phyloP scores from a whole-genome alignment of 2,797 vertebrate species.

The Adrianichthys oophorus region DNA sequence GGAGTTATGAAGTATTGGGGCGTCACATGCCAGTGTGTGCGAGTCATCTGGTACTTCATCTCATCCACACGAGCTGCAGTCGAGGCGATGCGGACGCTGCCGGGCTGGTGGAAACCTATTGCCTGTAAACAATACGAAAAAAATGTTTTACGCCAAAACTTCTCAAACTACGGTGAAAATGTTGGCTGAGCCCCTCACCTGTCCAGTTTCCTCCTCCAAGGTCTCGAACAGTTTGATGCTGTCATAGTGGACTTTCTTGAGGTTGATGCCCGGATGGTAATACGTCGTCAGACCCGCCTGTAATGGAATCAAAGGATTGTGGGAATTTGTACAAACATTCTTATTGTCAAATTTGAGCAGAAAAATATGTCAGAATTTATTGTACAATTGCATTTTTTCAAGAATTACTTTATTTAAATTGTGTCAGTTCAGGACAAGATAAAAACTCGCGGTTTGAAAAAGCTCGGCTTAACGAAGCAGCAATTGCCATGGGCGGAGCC shows the following conservation, averaged over 20 bases:
- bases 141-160: background rate
- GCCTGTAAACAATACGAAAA: conserved; percentile 68
- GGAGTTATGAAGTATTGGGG: conserved; percentile 87
- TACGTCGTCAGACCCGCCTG: conserved; percentile 97
- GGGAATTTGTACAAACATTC: background rate
- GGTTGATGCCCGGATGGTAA: conserved; percentile 97
- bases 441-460: no score
- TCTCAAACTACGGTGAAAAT: background rate
- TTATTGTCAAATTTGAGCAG: no score
- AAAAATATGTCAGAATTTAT: no score
- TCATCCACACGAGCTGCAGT: conserved; percentile 90
- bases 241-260: conserved; percentile 95
- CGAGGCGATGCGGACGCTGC: conserved; percentile 92
- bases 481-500: no score
- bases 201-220: conserved; percentile 93
- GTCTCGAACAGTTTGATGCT: conserved; percentile 94
- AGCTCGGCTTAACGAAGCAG: no score
- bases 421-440: no score
- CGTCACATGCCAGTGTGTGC: conserved; percentile 88
- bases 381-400: no score
- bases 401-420: no score
- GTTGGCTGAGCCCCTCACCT: conserved; percentile 74
- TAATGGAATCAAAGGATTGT: conserved; percentile 12
- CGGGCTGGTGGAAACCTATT: conserved; percentile 93
- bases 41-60: conserved; percentile 95